Percentiles rank a stretch among this genome's conserved stretches.
Evolutionary conservation across 2,888 invertebrate genomes (phyloP).

Genomic region (Pteria penguin): DNA sequence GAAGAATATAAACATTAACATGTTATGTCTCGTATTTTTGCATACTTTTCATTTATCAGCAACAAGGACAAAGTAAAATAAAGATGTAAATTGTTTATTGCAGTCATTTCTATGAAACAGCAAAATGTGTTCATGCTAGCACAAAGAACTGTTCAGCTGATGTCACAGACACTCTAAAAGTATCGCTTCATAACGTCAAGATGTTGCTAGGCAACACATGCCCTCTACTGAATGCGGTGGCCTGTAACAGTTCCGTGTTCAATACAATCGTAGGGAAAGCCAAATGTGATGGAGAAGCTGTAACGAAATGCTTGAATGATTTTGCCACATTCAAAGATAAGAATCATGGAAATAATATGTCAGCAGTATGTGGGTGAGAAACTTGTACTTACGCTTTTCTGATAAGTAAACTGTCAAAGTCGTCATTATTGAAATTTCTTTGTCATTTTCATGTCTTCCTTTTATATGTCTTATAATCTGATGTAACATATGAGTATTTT

Average conservation of each 20-base stretch:
- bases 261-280: background rate
- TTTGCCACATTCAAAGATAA: background rate
- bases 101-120: constrained; percentile 16
- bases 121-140: constrained; percentile 30
- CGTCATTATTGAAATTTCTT: too few species aligned
- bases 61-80: too few species aligned
- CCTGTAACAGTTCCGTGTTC: constrained; percentile 21
- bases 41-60: too few species aligned
- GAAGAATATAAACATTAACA: too few species aligned
- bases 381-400: background rate
- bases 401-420: too few species aligned
- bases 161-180: background rate
- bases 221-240: constrained; percentile 25
- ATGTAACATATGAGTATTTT: too few species aligned
- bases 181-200: background rate
- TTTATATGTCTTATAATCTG: too few species aligned
- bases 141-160: constrained; percentile 25
- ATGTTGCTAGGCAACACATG: constrained; percentile 35
- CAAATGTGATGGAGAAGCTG: constrained; percentile 22
- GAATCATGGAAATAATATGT: background rate
- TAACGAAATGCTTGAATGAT: constrained; percentile 12
- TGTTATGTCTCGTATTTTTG: too few species aligned
- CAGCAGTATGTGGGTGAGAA: background rate
- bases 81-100: constrained; percentile 6
- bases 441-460: too few species aligned